Percentiles rank a stretch among this genome's conserved stretches.
Conservation (phyloP, 2,113 vertebrate species). For the Turdus rufiventris region DNA sequence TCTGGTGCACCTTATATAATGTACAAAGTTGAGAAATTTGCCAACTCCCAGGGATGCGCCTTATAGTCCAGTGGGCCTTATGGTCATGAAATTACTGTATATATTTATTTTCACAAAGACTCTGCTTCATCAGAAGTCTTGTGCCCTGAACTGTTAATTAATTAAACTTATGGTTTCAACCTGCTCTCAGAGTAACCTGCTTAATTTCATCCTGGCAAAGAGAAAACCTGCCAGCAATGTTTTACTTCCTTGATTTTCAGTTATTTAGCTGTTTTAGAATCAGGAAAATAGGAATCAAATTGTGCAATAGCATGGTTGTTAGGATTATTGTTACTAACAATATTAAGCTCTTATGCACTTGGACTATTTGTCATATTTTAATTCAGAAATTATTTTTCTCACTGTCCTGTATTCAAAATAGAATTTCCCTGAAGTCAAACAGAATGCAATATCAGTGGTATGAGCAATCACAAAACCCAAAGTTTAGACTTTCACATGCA, state of each 20-base stretch:
- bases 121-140: neutral
- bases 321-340: neutral
- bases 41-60: too few species aligned
- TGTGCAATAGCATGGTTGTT: neutral
- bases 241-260: neutral
- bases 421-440: neutral
- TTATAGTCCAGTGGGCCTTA: too few species aligned
- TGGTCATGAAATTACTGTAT: too few species aligned
- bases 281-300: neutral
- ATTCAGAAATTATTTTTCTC: neutral
- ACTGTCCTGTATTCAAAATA: neutral
- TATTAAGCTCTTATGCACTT: neutral
- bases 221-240: neutral
- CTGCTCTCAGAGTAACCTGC: neutral
- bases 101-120: neutral
- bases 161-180: neutral
- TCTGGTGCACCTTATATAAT: too few species aligned
- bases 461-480: neutral
- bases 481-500: neutral
- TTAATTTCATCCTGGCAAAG: neutral
- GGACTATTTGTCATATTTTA: neutral
- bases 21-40: too few species aligned
- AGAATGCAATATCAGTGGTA: neutral
- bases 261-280: neutral
- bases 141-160: neutral